phyloP scores from a whole-genome alignment of 2,888 invertebrate species.

The Perizoma flavofasciatum region DNA sequence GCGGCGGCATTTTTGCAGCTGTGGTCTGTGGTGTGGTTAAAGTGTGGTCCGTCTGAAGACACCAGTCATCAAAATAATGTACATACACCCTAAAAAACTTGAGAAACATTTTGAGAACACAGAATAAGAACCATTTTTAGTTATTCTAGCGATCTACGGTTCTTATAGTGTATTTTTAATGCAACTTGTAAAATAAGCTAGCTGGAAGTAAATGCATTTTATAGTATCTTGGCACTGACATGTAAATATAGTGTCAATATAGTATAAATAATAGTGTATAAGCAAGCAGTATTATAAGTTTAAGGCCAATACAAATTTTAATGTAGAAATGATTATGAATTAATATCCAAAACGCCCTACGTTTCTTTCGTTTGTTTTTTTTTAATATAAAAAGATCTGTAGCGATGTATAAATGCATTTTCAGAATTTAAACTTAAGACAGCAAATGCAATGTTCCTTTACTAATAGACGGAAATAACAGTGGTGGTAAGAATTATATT shows the following conservation, averaged over 20 bases:
- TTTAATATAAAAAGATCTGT: too few species aligned
- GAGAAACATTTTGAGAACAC: not conserved
- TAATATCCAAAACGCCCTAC: not conserved
- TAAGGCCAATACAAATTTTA: slow-evolving; percentile 18
- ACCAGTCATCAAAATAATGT: not conserved
- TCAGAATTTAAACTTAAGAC: too few species aligned
- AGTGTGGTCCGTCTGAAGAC: too few species aligned
- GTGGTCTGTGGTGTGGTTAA: too few species aligned
- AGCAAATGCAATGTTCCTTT: too few species aligned
- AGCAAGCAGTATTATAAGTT: not conserved
- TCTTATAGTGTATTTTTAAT: slow-evolving; percentile 1
- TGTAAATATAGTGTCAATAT: slow-evolving; percentile 1
- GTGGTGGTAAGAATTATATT: too few species aligned
- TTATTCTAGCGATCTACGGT: slow-evolving; percentile 21
- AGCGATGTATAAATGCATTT: not conserved
- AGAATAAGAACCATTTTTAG: not conserved
- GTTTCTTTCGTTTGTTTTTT: not conserved
- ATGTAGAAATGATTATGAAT: not conserved
- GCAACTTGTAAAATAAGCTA: slow-evolving; percentile 7
- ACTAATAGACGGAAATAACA: too few species aligned
- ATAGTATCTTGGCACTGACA: slow-evolving; percentile 30
- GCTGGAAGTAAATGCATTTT: slow-evolving; percentile 27
- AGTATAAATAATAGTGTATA: too few species aligned
- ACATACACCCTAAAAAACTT: not conserved
- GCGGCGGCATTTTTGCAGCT: too few species aligned